These are phyloP conservation scores for Tetragnatha montana DNA, from an alignment of 2,888 invertebrate genomes.

Conservation along the genomic window DNA sequence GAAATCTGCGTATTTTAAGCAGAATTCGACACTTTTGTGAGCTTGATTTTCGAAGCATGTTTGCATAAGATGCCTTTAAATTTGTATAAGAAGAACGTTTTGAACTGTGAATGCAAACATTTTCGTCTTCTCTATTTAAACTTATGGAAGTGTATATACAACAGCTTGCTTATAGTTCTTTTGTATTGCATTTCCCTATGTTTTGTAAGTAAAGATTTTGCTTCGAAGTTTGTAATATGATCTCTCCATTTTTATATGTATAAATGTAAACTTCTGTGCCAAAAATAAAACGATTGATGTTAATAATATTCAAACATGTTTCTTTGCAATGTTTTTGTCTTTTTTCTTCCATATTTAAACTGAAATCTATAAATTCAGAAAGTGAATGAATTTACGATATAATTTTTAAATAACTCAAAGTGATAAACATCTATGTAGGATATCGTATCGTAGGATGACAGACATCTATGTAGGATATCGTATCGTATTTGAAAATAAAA, in stretches of 20 bases:
- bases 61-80: slow-evolving; percentile 33
- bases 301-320: slow-evolving; percentile 7
- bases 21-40: slow-evolving; percentile 28
- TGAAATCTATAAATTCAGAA: not conserved
- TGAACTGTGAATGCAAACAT: not conserved
- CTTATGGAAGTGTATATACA: slow-evolving; percentile 17
- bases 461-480: too few relatives aligned
- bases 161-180: slow-evolving; percentile 26
- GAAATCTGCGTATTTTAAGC: slow-evolving; percentile 10
- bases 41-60: slow-evolving; percentile 33
- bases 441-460: too few relatives aligned
- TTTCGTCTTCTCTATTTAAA: slow-evolving; percentile 17
- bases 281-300: slow-evolving; percentile 63
- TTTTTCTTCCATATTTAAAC: not conserved
- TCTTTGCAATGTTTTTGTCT: not conserved
- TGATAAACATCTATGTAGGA: too few relatives aligned
- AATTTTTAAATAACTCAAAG: too few relatives aligned
- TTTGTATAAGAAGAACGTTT: slow-evolving; percentile 21
- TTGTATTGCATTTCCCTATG: slow-evolving; percentile 31
- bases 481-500: too few relatives aligned
- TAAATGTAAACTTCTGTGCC: slow-evolving; percentile 67
- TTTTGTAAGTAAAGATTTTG: slow-evolving; percentile 42
- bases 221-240: slow-evolving; percentile 60
- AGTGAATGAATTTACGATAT: not conserved
- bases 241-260: slow-evolving; percentile 61